Conservation (phyloP, 2,888 invertebrate species). For the Odontomyia ornata region DNA sequence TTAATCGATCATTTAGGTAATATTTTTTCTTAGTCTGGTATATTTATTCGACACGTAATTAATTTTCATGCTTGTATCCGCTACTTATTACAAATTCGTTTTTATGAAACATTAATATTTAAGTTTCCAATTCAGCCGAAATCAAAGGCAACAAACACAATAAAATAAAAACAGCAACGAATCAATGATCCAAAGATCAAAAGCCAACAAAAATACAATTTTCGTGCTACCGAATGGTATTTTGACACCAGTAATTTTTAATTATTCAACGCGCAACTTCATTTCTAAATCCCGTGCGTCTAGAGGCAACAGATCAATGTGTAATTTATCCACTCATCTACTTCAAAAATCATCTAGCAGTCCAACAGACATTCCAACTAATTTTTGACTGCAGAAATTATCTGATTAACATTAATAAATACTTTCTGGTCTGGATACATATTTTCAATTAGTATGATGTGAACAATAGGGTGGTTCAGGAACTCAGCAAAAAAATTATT, state of each 20-base stretch:
- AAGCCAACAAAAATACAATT: constrained; percentile 11
- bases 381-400: not conserved
- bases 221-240: constrained; percentile 32
- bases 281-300: not conserved
- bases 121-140: not conserved
- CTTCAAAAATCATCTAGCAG: not conserved
- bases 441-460: not conserved
- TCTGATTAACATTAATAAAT: not conserved
- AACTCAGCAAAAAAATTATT: not conserved
- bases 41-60: constrained; percentile 2
- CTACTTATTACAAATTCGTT: constrained; percentile 15
- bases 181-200: not conserved
- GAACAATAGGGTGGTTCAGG: not conserved
- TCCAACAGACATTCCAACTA: not conserved
- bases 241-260: constrained; percentile 41
- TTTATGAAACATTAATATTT: not conserved
- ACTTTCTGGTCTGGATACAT: not conserved
- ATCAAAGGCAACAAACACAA: not conserved
- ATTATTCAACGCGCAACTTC: constrained; percentile 23
- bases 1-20: not conserved
- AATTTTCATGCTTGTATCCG: constrained; percentile 16
- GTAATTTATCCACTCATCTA: not conserved
- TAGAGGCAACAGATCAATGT: not conserved
- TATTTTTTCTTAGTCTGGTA: not conserved
- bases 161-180: not conserved